These are phyloP conservation scores for Mormyrus iriodes DNA, from an alignment of 2,113 vertebrate species.

Conservation along the genomic window DNA sequence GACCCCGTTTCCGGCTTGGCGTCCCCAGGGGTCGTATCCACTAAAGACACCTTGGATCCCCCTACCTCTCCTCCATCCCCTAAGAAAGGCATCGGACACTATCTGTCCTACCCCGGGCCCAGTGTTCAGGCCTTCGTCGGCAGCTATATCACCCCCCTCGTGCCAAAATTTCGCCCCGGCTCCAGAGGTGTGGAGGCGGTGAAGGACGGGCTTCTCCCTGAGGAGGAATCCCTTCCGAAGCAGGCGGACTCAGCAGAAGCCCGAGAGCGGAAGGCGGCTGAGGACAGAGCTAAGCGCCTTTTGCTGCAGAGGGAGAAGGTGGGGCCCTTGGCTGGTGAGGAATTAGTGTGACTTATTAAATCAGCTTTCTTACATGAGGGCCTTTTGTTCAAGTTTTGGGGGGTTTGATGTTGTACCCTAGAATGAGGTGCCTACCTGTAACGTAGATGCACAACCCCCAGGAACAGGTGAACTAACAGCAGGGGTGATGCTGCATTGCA, in stretches of 20 bases:
- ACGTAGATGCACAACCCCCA: neutral
- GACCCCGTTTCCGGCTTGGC: conserved; percentile 34
- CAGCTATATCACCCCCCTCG: conserved; percentile 81
- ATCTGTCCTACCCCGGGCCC: conserved; percentile 78
- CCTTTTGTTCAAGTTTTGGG: neutral
- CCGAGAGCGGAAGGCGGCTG: conserved; percentile 62
- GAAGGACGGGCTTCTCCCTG: conserved; percentile 48
- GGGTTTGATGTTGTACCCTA: neutral
- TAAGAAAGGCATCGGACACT: conserved; percentile 79
- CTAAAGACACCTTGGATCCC: neutral
- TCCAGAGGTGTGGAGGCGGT: conserved; percentile 54
- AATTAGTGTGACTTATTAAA: neutral
- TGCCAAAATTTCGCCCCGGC: conserved; percentile 77
- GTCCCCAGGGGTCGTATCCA: neutral
- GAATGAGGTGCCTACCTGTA: neutral
- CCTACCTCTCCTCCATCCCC: conserved; percentile 49
- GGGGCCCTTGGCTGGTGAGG: conserved; percentile 23
- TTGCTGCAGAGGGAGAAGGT: conserved; percentile 88
- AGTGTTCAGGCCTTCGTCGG: conserved; percentile 90
- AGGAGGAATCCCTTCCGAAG: conserved; percentile 45
- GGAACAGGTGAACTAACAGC: neutral
- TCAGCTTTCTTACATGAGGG: neutral
- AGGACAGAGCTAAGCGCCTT: conserved; percentile 75
- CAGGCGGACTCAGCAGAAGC: conserved; percentile 49
- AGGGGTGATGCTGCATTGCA: neutral